Evolutionary conservation across 2,888 invertebrate species (phyloP), one percentile per base, ranked within the genome.

Genomic region (Protonemura montana): DNA sequence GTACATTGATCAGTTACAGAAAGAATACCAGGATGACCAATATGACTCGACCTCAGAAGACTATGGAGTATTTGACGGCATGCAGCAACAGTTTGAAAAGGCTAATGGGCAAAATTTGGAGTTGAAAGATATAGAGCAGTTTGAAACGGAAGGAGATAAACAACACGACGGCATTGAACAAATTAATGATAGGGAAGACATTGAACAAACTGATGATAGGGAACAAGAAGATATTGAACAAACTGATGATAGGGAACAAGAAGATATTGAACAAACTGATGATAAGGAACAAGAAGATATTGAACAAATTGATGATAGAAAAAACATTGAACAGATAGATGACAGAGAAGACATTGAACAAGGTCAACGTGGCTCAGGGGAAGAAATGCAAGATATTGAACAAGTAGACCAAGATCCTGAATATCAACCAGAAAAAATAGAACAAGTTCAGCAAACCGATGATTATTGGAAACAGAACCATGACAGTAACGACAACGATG

Each of bases 81-180:
- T 90, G 89, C 88, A 87, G 88, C 89, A 91, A 89, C 90, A 90
- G 86, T 88, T 90, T 76, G 88, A 89, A 85, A 89, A 90, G 89
- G 10, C 25, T 87, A n/a, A 87, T 85, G 82, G 87, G 88, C 35
- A 87, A 88, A 87, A 87, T 85, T 29, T 21, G 27, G 5, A 81
- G 3, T 29, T 59, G 2, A 86, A 87, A 41, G 84, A 87, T 30
- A 78, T 85, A 6, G 76, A 85, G 26, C 28, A 76, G 21, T n/a
- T 86, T n/a, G 41, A 80, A 76, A 83, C 84, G 5, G 78, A 84
- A 21, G 27, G 29, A 7, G 89, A 85, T 28, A 81, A 88, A 87
- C 88, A 89, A 84, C 86, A 87, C 80, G 78, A 77, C 42, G 76
- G 87, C 27, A 87, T 90, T 90, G 87, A 85, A 90, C 13, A 89